A percentile compares a stretch with the other conserved stretches of the same genome.
phyloP scores from a whole-genome alignment of 2,888 invertebrate species.

The Leptopilina myrica region DNA sequence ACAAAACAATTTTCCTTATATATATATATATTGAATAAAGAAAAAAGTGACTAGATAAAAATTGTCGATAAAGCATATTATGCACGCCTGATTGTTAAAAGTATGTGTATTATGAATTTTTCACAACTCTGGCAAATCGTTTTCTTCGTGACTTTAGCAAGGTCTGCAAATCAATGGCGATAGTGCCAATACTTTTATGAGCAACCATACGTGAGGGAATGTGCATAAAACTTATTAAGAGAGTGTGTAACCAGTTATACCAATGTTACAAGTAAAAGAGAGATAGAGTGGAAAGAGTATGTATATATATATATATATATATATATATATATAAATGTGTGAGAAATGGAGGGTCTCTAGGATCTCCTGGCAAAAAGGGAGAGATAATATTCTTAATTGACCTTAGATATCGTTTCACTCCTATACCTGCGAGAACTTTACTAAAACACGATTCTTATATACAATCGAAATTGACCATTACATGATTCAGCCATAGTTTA shows the following conservation, averaged over 20 bases:
- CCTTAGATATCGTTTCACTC: slow-evolving; percentile 4
- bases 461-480: slow-evolving; percentile 19
- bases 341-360: slow-evolving; percentile 2
- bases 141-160: slow-evolving; percentile 32
- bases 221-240: background rate
- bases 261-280: background rate
- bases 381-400: slow-evolving; percentile 22
- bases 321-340: background rate
- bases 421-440: background rate
- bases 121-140: background rate
- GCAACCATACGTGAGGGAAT: slow-evolving; percentile 23
- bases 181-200: slow-evolving; percentile 16
- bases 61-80: background rate
- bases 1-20: no score
- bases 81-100: background rate
- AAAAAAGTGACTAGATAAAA: background rate
- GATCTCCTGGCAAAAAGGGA: slow-evolving; percentile 19
- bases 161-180: slow-evolving; percentile 21
- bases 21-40: no score
- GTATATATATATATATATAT: no score
- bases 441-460: slow-evolving; percentile 19
- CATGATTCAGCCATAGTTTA: slow-evolving; percentile 6
- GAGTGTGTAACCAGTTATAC: slow-evolving; percentile 14
- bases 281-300: no score
- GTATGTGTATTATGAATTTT: slow-evolving; percentile 4